Evolutionary conservation across 2,113 vertebrate species (phyloP).

Genomic region (Piliocolobus tephrosceles): DNA sequence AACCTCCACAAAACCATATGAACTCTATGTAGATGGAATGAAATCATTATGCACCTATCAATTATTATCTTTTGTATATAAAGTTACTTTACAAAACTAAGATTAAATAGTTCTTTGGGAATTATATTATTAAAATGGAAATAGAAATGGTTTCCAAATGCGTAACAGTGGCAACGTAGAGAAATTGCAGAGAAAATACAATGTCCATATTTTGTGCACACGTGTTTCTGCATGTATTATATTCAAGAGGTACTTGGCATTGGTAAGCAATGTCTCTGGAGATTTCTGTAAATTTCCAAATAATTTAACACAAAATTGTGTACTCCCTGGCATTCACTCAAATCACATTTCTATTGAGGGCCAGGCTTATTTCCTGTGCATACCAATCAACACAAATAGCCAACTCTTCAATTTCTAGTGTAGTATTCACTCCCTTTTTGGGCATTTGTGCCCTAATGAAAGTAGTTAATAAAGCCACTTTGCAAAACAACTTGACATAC

Average conservation of each 20-base stretch:
- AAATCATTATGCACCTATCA: slow-evolving; percentile 33
- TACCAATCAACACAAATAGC: not conserved
- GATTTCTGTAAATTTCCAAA: not conserved
- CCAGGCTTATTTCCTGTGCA: not conserved
- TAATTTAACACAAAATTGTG: not conserved
- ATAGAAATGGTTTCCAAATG: not conserved
- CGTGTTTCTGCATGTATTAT: not conserved
- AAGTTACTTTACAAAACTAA: slow-evolving; percentile 8
- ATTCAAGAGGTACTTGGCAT: not conserved
- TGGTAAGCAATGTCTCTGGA: not conserved
- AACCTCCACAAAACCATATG: not conserved
- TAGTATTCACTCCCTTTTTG: not conserved
- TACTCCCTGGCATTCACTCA: not conserved
- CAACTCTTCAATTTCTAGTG: not conserved
- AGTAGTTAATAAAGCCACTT: not conserved
- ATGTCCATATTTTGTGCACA: not conserved
- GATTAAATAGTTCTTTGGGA: not conserved
- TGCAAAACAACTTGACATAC: not conserved
- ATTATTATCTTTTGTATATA: slow-evolving; percentile 3
- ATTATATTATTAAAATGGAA: not conserved
- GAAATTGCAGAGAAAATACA: not conserved
- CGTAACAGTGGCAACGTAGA: not conserved
- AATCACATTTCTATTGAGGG: not conserved
- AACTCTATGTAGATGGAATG: not conserved
- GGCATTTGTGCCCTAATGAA: not conserved